A percentile compares a stretch with the other conserved stretches of the same genome.
Conservation (phyloP, 1,140 invertebrate genomes). For the Drosophila sechellia region DNA sequence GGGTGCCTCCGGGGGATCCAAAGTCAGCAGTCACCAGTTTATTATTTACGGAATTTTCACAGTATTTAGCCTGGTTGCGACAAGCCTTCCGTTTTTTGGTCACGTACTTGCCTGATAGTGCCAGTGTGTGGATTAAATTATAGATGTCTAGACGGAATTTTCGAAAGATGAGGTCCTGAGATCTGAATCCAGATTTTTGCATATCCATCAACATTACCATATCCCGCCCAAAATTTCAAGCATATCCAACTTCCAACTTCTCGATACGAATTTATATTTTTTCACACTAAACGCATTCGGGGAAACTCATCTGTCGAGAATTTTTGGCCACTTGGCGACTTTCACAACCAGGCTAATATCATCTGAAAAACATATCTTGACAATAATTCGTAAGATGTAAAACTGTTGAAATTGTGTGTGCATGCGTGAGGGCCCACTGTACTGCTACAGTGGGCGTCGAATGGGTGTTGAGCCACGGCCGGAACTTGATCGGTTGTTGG, state of each 20-base stretch:
- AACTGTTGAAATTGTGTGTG: constrained; percentile 70
- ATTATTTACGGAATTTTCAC: constrained; percentile 39
- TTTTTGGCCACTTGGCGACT: constrained; percentile 18
- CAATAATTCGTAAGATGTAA: constrained; percentile 79
- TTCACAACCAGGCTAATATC: constrained; percentile 83
- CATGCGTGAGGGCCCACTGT: constrained; percentile 43
- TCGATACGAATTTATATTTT: constrained; percentile 70
- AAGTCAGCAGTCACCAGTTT: constrained; percentile 13
- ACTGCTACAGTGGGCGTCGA: constrained; percentile 14
- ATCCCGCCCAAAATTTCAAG: constrained; percentile 13
- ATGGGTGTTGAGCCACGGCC: constrained; percentile 16
- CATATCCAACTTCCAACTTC: constrained; percentile 16
- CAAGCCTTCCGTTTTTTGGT: constrained; percentile 26
- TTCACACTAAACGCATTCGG: background rate
- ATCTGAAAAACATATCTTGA: constrained; percentile 83
- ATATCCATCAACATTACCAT: constrained; percentile 43
- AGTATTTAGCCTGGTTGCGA: constrained; percentile 71
- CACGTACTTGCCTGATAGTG: constrained; percentile 73
- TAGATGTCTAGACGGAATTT: constrained; percentile 13
- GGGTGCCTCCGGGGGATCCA: constrained; percentile 84
- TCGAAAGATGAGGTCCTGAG: constrained; percentile 14
- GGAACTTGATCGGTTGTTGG: constrained; percentile 13
- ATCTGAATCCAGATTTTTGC: constrained; percentile 26
- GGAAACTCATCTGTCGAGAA: constrained; percentile 13
- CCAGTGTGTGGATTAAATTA: constrained; percentile 27